A percentile compares a stretch with the other conserved stretches of the same genome.
Conservation (phyloP, 2,113 vertebrate genomes). For the Lucifuga dentata region DNA sequence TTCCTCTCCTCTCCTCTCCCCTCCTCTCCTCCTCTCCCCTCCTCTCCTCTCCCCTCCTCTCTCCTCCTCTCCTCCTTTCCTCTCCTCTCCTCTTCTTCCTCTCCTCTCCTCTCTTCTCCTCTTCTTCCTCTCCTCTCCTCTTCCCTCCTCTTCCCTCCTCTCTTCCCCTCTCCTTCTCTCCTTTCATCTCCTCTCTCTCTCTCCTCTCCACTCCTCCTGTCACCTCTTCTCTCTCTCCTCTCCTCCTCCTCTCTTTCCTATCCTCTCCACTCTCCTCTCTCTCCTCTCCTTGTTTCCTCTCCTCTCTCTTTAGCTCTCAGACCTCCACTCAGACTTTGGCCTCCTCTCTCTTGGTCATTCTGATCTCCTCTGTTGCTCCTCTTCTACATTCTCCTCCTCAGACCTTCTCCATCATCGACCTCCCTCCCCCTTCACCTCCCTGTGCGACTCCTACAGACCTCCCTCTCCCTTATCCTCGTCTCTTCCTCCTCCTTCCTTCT, state of each 20-base stretch:
- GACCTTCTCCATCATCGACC: not conserved
- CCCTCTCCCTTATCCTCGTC: constrained; percentile 4
- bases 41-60: constrained; percentile 40
- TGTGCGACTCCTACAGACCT: constrained; percentile 17
- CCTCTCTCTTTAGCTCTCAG: constrained; percentile 42
- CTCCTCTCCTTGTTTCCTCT: not conserved
- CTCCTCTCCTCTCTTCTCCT: not conserved
- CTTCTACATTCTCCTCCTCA: constrained; percentile 42
- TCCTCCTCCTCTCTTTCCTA: not conserved
- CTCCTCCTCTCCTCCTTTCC: constrained; percentile 36
- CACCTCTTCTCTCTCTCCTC: constrained; percentile 34
- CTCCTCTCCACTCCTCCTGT: constrained; percentile 53
- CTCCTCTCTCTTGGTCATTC: constrained; percentile 42
- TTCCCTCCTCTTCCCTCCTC: constrained; percentile 17
- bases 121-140: constrained; percentile 17
- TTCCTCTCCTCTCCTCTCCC: too few relatives aligned
- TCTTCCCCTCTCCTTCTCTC: too few relatives aligned
- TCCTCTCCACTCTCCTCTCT: not conserved
- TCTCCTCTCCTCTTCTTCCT: too few relatives aligned
- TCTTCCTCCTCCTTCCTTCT: not conserved
- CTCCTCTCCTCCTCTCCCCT: not conserved
- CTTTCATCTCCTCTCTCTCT: not conserved
- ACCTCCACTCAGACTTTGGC: constrained; percentile 53
- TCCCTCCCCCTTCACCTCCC: not conserved
- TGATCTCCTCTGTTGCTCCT: constrained; percentile 19